These are phyloP conservation scores for Glandiceps talaboti DNA, from an alignment of 53 echinoderm and acorn worm species.

Conservation along the genomic window DNA sequence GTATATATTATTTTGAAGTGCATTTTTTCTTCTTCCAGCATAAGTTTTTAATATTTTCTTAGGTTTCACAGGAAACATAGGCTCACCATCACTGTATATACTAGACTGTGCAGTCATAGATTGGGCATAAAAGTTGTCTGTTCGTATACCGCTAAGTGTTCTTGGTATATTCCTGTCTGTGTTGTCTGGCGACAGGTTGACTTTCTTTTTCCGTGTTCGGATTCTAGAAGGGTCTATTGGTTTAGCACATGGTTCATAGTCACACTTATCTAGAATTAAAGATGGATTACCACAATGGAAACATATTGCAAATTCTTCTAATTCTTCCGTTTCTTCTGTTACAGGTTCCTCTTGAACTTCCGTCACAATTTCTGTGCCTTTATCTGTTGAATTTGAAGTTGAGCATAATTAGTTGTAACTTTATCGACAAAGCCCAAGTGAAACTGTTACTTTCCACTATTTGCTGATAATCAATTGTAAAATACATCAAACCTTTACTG, in stretches of 20 bases:
- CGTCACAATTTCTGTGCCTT: no score
- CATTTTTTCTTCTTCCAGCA: neutral
- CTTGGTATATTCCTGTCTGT: neutral
- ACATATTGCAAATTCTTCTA: neutral
- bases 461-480: no score
- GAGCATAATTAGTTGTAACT: no score
- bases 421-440: no score
- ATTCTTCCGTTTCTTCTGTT: neutral
- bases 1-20: no score
- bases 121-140: neutral
- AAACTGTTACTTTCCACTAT: no score
- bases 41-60: neutral
- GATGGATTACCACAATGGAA: slow-evolving; percentile 4
- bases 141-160: neutral
- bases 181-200: neutral
- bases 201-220: neutral
- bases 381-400: no score
- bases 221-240: neutral
- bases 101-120: neutral
- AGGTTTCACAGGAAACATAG: neutral
- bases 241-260: neutral
- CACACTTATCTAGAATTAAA: slow-evolving; percentile 1
- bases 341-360: no score
- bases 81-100: neutral
- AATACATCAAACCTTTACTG: no score